A percentile compares a stretch with the other conserved stretches of the same genome.
Evolutionary conservation across 2,797 vertebrate genomes (phyloP).

Genomic region (Poecilia wingei): DNA sequence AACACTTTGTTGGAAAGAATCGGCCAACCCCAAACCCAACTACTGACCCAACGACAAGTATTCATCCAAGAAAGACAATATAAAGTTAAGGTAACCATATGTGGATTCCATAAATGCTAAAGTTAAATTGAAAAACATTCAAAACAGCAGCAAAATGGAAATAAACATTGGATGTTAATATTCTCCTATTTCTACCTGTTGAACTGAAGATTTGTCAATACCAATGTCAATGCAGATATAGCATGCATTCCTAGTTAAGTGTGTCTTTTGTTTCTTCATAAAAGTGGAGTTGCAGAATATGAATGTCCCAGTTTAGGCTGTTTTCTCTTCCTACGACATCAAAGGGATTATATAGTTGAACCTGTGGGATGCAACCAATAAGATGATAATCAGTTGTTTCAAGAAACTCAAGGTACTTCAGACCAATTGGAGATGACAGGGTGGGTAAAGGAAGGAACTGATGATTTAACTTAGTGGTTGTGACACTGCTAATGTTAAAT

Average conservation of each 20-base stretch:
- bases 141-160: constrained; percentile 1
- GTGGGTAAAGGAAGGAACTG: constrained; percentile 58
- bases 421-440: constrained; percentile 52
- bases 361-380: constrained; percentile 39
- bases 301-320: background rate
- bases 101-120: background rate
- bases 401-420: constrained; percentile 23
- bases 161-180: background rate
- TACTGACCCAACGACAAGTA: background rate
- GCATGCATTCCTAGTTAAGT: background rate
- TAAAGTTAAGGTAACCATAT: background rate
- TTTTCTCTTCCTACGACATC: constrained; percentile 17
- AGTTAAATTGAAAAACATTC: background rate
- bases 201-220: background rate
- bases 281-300: background rate
- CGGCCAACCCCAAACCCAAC: background rate
- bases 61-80: background rate
- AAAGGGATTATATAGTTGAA: constrained; percentile 8
- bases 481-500: constrained; percentile 82
- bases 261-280: background rate
- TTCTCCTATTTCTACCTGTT: background rate
- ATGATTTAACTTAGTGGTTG: constrained; percentile 72
- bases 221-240: background rate
- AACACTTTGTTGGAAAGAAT: background rate
- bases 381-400: constrained; percentile 20